phyloP scores from a whole-genome alignment of 1,140 invertebrate species.

The Drosophila setifemur region DNA sequence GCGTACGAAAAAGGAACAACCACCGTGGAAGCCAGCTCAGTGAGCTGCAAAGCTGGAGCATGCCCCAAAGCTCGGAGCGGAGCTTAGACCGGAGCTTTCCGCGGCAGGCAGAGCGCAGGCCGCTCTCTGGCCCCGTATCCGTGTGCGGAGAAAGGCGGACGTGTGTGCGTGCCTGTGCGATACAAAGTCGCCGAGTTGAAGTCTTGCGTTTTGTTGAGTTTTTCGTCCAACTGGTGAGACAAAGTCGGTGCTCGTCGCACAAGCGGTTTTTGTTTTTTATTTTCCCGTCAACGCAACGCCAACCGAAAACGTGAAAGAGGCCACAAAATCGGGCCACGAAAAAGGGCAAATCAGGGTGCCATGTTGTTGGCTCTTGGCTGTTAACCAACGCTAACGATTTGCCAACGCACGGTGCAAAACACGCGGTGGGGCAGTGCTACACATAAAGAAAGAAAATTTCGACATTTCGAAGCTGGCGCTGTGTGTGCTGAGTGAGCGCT shows the following conservation, averaged over 20 bases:
- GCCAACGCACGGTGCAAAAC: not conserved
- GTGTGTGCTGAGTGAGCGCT: slow-evolving; percentile 44
- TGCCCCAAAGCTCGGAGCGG: no score
- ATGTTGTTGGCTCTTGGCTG: no score
- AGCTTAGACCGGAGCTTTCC: no score
- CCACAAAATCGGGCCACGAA: no score
- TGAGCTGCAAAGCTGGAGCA: no score
- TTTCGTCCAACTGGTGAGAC: slow-evolving; percentile 75
- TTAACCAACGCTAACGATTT: slow-evolving; percentile 7
- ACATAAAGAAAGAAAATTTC: slow-evolving; percentile 19
- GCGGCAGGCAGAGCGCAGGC: no score
- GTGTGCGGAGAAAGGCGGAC: no score
- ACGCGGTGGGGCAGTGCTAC: not conserved
- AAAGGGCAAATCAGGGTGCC: slow-evolving; percentile 6
- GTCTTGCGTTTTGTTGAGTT: slow-evolving; percentile 68
- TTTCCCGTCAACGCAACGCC: no score
- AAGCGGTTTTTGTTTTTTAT: slow-evolving; percentile 67
- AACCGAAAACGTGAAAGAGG: not conserved
- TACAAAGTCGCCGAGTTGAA: slow-evolving; percentile 69
- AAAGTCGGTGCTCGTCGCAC: slow-evolving; percentile 60
- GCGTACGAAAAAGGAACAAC: no score
- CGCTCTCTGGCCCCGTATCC: not conserved
- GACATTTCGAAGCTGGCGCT: slow-evolving; percentile 53
- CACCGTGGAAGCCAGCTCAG: no score
- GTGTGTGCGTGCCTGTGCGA: no score